phyloP scores from a whole-genome alignment of 2,888 invertebrate genomes.

The Blera fallax region DNA sequence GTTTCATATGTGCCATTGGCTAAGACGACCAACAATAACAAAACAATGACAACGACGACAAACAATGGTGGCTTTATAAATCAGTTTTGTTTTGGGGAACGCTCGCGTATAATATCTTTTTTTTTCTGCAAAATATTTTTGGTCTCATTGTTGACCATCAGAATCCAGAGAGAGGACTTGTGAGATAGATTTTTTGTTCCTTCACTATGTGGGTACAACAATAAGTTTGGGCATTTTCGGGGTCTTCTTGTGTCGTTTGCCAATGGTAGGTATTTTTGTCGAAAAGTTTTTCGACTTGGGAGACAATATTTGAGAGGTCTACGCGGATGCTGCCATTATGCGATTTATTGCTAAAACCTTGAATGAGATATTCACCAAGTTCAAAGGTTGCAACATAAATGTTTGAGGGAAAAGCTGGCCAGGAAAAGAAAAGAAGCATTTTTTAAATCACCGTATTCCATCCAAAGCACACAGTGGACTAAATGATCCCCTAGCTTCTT shows the following conservation, averaged over 20 bases:
- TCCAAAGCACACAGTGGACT: no score
- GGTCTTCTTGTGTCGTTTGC: background rate
- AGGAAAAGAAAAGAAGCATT: no score
- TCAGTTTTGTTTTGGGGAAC: slow-evolving; percentile 52
- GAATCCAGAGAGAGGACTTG: slow-evolving; percentile 25
- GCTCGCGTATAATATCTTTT: slow-evolving; percentile 16
- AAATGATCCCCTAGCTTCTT: no score
- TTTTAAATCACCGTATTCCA: no score
- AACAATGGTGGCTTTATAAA: slow-evolving; percentile 70
- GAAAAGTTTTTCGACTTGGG: background rate
- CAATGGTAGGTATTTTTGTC: background rate
- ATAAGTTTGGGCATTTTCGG: background rate
- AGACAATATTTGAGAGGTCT: background rate
- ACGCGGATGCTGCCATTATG: background rate
- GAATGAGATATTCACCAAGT: background rate
- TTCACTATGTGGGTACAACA: background rate
- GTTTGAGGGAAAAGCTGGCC: background rate
- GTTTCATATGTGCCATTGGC: slow-evolving; percentile 38
- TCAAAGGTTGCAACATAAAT: background rate
- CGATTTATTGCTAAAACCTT: background rate
- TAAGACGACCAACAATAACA: slow-evolving; percentile 1
- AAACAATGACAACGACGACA: slow-evolving; percentile 45
- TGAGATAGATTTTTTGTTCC: background rate
- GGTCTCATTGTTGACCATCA: slow-evolving; percentile 43
- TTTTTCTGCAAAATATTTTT: background rate